A percentile compares a stretch with the other conserved stretches of the same genome.
Evolutionary conservation across 1,140 invertebrate species (phyloP).

Genomic region (Caenorhabditis elegans): WBcel235 BX284602.5:6362001-6362500

Average conservation of each 20-base stretch:
- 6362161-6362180: not conserved
- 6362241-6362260: not conserved
- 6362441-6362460: constrained; percentile 20
- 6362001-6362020: constrained; percentile 27
- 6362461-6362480: not conserved
- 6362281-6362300: not conserved
- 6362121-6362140: constrained; percentile 14
- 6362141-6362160: constrained; percentile 9
- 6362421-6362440: constrained; percentile 35
- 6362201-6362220: not conserved
- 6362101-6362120: not conserved
- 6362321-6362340: not conserved
- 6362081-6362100: constrained; percentile 16
- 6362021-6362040: constrained; percentile 18
- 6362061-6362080: constrained; percentile 30
- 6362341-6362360: not conserved
- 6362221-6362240: not conserved
- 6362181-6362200: not conserved
- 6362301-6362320: constrained; percentile 24
- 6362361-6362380: not conserved
- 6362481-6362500: not conserved
- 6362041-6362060: constrained; percentile 6
- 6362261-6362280: constrained; percentile 6
- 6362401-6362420: constrained; percentile 24
- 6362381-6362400: constrained; percentile 36